Evolutionary conservation across 2,888 invertebrate genomes (phyloP), one percentile per base, ranked within the genome.

Genomic region (Cryptocheilus praepositus): DNA sequence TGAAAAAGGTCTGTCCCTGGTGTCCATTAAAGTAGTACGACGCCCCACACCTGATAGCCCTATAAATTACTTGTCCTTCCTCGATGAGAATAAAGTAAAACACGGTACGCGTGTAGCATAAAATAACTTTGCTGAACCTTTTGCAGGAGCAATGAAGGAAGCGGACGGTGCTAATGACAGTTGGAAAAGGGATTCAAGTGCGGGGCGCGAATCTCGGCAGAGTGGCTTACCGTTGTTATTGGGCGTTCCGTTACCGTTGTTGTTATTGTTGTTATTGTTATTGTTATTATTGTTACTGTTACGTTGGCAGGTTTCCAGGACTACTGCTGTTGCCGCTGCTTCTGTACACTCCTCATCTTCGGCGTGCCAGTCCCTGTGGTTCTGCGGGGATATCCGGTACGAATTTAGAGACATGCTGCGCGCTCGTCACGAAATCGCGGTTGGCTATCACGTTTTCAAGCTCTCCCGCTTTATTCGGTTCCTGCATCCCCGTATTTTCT

Each of bases 311-410:
- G 84, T 82, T 83, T 89, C 88, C 85, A 88, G 77, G 81, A 85
- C 87, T 88, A 89, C 84, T 86, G 83, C 77, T 78, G 81, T 77
- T 73, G 82, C 70, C 68, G 81, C 81, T 82, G 84, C 79, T 76
- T 88, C 88, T 79, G 84, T 84, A 73, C 88, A 88, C 81, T 88
- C 88, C 77, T 89, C 88, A 88, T 89, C 88, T 85, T 89, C 88
- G 79, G 82, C 83, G 80, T 85, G 86, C 89, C 88, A 85, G 81
- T 87, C 87, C 74, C 84, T 84, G 73, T 86, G 88, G 80, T 88
- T 88, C 89, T 80, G 73, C 19, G 63, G 52, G 13, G 18, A 16
- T 5, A 76, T 71, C 68, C 74, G 70, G 70, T 71, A 77, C 77
- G 63, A 75, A 73, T 73, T 77, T 71, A 76, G 73, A 67, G 64